phyloP scores from a whole-genome alignment of 2,888 invertebrate genomes.

The Latrodectus hesperus region DNA sequence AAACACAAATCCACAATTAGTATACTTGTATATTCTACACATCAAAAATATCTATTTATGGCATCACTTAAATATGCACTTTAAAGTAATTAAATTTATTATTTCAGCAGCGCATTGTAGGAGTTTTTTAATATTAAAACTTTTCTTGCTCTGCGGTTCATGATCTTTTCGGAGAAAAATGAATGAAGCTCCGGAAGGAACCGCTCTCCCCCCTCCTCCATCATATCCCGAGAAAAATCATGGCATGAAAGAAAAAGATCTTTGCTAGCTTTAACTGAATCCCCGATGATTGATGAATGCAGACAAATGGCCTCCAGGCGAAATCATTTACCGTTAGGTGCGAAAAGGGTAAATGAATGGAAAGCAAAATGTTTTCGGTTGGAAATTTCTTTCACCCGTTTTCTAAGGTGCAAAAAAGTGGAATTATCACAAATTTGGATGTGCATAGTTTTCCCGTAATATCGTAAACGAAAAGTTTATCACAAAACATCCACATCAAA shows the following conservation, averaged over 20 bases:
- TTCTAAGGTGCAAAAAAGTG: too few species aligned
- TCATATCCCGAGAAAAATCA: not conserved
- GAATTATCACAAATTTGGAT: too few species aligned
- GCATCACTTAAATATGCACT: not conserved
- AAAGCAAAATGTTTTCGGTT: too few species aligned
- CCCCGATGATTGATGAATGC: not conserved
- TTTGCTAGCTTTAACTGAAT: not conserved
- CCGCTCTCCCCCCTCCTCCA: not conserved
- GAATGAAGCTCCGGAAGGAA: not conserved
- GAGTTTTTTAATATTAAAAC: not conserved
- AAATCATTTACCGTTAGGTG: not conserved
- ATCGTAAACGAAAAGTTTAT: too few species aligned
- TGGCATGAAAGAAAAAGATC: not conserved
- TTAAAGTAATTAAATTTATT: not conserved
- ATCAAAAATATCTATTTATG: too few species aligned
- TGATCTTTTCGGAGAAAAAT: not conserved
- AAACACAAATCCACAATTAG: too few species aligned
- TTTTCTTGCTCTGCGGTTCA: not conserved
- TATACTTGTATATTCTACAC: too few species aligned
- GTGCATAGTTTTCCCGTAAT: too few species aligned
- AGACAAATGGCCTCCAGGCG: not conserved
- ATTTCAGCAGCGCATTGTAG: not conserved
- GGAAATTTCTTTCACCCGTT: too few species aligned
- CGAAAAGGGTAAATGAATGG: not conserved
- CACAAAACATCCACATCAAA: too few species aligned